Evolutionary conservation across 2,888 invertebrate genomes (phyloP), one percentile per base, ranked within the genome.

Genomic region (Epinotia bilunana): DNA sequence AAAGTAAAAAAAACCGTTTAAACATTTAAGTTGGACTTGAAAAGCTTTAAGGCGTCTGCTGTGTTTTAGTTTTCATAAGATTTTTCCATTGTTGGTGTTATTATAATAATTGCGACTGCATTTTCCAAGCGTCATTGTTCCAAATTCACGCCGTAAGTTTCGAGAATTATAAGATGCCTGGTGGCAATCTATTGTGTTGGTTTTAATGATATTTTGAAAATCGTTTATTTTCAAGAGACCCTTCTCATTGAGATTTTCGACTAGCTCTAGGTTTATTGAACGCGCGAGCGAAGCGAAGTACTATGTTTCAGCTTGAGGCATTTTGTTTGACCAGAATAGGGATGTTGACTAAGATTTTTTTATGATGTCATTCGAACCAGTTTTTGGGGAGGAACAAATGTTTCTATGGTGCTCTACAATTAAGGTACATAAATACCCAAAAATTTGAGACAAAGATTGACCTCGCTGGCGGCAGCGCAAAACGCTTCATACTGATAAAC

Each of bases 61-160:
- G 57, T 68, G 43, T 43, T 20, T 46, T 43, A 28, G 43, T 46
- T 68, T 57, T 68, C 16, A 46, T 11, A 68, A 28, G 49, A n/a
- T 70, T 68, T 70, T 43, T 2, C 64, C 70, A 64, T 70, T 74
- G 57, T 74, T 74, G 12, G 12, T 53, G 64, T 58, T 60, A 74
- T 74, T 74, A 74, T 64, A 23, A 70, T 70, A 70, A 74, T 74
- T 64, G 64, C 74, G 62, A 74, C 70, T 70, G 70, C 70, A 60
- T 70, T 74, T 64, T 58, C 20, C 58, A 43, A 68, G 20, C n/a
- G 18, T 49, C 63, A 58, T 70, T 65, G 58, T 33, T 60, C 23
- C 3, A 49, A 28, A 49, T 73, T 58, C 53, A 23, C 23, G 72
- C 58, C 57, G 46, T 72, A 60, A 60, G 33, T 65, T 49, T 64